Percentiles rank a stretch among this genome's conserved stretches.
phyloP scores from a whole-genome alignment of 2,113 vertebrate genomes.

The Mola mola region DNA sequence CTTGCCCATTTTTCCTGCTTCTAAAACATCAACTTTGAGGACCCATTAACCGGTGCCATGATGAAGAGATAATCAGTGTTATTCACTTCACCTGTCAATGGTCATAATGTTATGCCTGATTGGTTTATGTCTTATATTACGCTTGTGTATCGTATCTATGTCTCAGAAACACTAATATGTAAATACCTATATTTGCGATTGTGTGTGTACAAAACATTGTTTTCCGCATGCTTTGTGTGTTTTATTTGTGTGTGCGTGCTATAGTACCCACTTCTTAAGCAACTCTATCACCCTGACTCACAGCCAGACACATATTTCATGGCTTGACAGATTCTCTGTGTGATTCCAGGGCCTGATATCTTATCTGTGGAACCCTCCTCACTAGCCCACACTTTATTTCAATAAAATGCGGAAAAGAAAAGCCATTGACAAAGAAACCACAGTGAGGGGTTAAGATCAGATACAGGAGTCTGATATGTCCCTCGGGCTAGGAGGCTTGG shows the following conservation, averaged over 20 bases:
- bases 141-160: too few species aligned
- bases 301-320: constrained; percentile 64
- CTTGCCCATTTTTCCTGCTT: too few species aligned
- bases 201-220: constrained; percentile 3
- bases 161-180: too few species aligned
- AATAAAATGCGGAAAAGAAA: constrained; percentile 53
- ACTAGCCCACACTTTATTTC: constrained; percentile 55
- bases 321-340: constrained; percentile 61
- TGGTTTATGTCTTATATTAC: too few species aligned
- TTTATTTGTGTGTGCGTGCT: neutral
- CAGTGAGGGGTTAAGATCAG: constrained; percentile 43
- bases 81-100: too few species aligned
- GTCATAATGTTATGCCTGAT: too few species aligned
- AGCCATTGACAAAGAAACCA: constrained; percentile 53
- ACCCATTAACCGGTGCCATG: too few species aligned
- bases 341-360: constrained; percentile 62
- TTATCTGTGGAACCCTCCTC: constrained; percentile 66
- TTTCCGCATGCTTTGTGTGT: constrained; percentile 3
- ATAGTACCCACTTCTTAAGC: constrained; percentile 21
- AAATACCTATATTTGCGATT: too few species aligned
- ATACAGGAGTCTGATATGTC: constrained; percentile 41
- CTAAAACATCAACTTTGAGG: too few species aligned
- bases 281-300: constrained; percentile 37
- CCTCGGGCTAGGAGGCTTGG: constrained; percentile 15
- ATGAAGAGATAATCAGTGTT: too few species aligned